Percentiles rank a stretch among this genome's conserved stretches.
These are phyloP conservation scores for Mastomys natalensis DNA, from an alignment of 2,113 vertebrate species.

Conservation along the genomic window DNA sequence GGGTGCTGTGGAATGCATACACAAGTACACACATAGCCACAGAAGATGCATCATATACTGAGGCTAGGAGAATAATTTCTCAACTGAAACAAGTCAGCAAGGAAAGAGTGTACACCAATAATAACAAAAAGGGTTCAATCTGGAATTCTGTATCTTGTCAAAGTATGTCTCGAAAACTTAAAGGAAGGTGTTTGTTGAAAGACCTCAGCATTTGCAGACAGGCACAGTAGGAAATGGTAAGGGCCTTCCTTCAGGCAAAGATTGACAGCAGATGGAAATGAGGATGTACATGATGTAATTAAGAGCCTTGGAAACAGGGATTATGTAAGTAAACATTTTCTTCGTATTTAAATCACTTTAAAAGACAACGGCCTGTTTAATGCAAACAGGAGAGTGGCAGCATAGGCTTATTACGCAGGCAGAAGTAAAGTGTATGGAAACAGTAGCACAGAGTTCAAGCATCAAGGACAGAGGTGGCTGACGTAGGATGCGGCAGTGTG, in stretches of 20 bases:
- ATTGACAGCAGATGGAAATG: neutral
- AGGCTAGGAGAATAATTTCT: neutral
- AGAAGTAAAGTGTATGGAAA: neutral
- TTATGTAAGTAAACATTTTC: neutral
- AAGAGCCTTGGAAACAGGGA: neutral
- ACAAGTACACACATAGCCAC: neutral
- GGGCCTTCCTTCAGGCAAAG: neutral
- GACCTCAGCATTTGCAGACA: neutral
- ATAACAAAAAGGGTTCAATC: neutral
- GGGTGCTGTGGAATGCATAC: rapidly evolving
- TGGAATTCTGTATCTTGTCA: constrained; percentile 15
- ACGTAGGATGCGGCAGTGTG: neutral
- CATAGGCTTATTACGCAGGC: neutral
- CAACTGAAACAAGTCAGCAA: neutral
- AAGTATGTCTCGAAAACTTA: constrained; percentile 6
- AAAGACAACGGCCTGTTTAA: neutral
- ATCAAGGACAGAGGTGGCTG: neutral
- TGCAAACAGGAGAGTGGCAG: neutral
- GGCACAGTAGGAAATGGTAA: neutral
- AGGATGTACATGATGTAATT: neutral
- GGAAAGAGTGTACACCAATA: neutral
- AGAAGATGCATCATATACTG: neutral
- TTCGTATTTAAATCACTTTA: constrained; percentile 11
- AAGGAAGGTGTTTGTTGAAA: neutral
- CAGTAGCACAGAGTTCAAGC: neutral